Evolutionary conservation across 64 coral and sea anemone species (phyloP).

Genomic region (Montipora cactus): DNA sequence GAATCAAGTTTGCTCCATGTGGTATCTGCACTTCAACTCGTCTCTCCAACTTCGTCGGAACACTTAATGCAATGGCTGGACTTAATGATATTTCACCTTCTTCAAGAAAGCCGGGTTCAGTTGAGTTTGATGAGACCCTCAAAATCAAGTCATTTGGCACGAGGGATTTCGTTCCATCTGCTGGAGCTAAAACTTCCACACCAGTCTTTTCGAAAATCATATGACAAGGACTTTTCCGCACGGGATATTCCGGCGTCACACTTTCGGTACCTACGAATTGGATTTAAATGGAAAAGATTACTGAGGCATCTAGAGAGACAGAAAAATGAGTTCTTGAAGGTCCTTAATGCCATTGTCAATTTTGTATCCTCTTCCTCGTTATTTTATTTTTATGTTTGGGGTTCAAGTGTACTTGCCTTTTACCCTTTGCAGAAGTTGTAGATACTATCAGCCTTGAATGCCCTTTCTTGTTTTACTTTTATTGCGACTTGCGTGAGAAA

Average conservation of each 20-base stretch:
- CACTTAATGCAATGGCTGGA: slow-evolving; percentile 18
- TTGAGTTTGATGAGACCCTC: not conserved
- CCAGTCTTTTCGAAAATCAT: slow-evolving; percentile 17
- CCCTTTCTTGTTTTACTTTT: no score
- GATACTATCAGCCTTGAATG: no score
- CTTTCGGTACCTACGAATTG: not conserved
- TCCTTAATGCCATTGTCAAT: no score
- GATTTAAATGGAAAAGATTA: not conserved
- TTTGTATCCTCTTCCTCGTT: no score
- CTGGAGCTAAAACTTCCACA: not conserved
- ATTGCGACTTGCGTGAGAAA: no score
- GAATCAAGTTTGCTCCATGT: slow-evolving; percentile 25
- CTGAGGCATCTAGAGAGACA: not conserved
- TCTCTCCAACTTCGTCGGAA: not conserved
- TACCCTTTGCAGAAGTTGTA: no score
- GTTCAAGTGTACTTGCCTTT: no score
- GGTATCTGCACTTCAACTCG: not conserved
- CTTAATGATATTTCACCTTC: slow-evolving; percentile 9
- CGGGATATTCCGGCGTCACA: not conserved
- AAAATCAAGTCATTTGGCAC: not conserved
- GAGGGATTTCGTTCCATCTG: no score
- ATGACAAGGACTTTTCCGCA: not conserved
- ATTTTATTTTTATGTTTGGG: no score
- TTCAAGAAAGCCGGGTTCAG: not conserved
- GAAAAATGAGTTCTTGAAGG: no score